phyloP scores from a whole-genome alignment of 2,797 vertebrate species.

The Tokudaia tokunoshimensis region DNA sequence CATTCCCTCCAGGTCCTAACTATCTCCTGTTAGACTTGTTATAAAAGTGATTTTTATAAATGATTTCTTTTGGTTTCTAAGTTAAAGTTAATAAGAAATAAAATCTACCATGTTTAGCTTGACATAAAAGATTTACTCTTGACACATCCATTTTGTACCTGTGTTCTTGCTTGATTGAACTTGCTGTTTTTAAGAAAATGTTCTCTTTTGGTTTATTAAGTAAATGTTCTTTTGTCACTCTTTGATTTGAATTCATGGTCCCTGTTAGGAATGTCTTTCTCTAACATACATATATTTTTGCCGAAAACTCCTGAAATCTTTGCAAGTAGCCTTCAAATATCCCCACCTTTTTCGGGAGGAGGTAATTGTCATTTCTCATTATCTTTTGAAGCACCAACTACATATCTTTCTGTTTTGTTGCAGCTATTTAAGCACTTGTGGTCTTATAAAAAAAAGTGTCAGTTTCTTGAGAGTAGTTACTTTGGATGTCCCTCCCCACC shows the following conservation, averaged over 20 bases:
- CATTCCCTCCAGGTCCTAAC: background rate
- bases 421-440: background rate
- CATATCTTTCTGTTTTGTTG: background rate
- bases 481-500: background rate
- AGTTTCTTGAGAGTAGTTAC: background rate
- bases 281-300: background rate
- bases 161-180: constrained; percentile 13
- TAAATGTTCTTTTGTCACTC: constrained; percentile 31
- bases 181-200: background rate
- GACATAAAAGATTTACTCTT: background rate
- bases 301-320: background rate
- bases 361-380: background rate
- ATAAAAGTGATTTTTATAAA: background rate
- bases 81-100: background rate
- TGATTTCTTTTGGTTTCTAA: background rate
- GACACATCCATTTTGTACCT: background rate
- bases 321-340: background rate
- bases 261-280: background rate
- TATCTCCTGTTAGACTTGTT: background rate
- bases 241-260: background rate
- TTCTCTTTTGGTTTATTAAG: background rate
- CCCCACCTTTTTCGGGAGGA: background rate
- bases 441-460: background rate
- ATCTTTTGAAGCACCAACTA: background rate
- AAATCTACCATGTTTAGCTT: constrained; percentile 26